Evolutionary conservation across 2,888 invertebrate species (phyloP).

Genomic region (Tribolium freemani): DNA sequence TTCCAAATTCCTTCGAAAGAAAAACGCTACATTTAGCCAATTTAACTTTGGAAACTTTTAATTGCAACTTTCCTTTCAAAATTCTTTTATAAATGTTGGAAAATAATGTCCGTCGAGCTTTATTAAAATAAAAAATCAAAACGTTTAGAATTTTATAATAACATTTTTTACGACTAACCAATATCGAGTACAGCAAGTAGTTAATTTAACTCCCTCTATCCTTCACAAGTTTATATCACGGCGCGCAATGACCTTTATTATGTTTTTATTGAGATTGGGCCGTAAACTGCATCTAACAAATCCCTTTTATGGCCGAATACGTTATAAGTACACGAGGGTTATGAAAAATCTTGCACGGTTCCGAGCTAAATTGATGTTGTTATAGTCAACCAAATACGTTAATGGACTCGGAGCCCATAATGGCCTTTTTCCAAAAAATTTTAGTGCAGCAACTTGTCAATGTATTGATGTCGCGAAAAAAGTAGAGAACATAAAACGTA

Average conservation of each 20-base stretch:
- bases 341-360: conserved; percentile 32
- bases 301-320: conserved; percentile 39
- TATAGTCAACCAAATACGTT: background rate
- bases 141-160: too few species aligned
- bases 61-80: conserved; percentile 24
- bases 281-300: conserved; percentile 41
- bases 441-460: background rate
- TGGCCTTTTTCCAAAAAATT: conserved; percentile 1
- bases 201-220: conserved; percentile 22
- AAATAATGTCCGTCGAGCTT: background rate
- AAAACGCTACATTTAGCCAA: conserved; percentile 44
- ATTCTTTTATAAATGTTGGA: conserved; percentile 7
- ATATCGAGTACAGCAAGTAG: conserved; percentile 16
- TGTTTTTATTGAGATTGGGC: conserved; percentile 42
- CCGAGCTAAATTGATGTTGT: background rate
- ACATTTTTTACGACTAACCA: background rate
- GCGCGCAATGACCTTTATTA: conserved; percentile 40
- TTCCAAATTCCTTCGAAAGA: conserved; percentile 34
- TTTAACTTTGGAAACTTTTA: conserved; percentile 44
- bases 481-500: background rate
- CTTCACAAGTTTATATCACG: conserved; percentile 28
- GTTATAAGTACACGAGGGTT: conserved; percentile 26
- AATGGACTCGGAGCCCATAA: background rate
- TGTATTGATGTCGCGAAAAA: background rate
- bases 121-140: background rate